Conservation (phyloP, 2,888 invertebrate genomes). For the Pseudococcus longispinus region DNA sequence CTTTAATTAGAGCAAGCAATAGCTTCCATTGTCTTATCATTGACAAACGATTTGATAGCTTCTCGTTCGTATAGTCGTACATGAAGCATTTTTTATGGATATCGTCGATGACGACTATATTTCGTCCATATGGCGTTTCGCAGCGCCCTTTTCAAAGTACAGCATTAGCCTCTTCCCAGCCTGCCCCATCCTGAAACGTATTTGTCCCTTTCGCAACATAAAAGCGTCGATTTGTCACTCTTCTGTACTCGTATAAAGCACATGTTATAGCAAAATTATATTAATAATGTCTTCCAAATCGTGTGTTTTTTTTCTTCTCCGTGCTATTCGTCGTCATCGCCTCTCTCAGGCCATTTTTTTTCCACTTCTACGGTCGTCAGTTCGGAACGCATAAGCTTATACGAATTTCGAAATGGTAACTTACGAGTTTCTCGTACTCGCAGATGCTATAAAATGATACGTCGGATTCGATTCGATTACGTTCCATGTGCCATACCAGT, state of each 20-base stretch:
- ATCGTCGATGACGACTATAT: neutral
- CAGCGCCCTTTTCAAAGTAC: neutral
- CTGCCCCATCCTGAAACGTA: neutral
- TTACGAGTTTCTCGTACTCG: no score
- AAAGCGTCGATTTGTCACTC: conserved; percentile 4
- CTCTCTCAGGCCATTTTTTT: no score
- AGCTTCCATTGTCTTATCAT: neutral
- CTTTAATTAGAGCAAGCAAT: neutral
- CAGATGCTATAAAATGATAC: no score
- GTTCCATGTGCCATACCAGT: no score
- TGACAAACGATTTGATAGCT: neutral
- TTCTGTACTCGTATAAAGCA: neutral
- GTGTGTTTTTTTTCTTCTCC: neutral
- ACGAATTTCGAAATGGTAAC: no score
- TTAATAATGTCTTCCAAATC: neutral
- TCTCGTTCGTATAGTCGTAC: neutral
- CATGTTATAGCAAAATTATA: neutral
- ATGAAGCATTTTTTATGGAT: neutral
- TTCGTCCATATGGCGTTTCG: neutral
- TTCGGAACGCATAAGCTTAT: no score
- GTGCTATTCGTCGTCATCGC: no score
- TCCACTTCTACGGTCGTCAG: no score
- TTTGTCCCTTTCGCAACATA: neutral
- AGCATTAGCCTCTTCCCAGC: neutral
- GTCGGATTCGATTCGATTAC: no score